A percentile compares a stretch with the other conserved stretches of the same genome.
Evolutionary conservation across 2,888 invertebrate genomes (phyloP).

Genomic region (Phengaris arion): DNA sequence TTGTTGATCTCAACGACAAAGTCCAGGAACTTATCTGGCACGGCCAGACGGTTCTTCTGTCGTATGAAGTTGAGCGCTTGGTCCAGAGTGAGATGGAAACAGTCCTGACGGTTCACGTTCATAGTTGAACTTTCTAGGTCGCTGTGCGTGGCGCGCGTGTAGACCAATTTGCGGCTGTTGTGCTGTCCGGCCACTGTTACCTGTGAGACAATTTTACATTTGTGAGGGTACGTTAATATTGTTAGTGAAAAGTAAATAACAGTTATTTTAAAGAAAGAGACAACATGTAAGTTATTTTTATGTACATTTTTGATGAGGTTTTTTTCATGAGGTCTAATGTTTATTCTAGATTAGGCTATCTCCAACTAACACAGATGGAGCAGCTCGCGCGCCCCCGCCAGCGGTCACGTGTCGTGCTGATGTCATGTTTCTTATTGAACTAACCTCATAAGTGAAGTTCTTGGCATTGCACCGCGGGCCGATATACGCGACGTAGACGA

Average conservation of each 20-base stretch:
- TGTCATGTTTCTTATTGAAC: not conserved
- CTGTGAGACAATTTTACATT: slow-evolving; percentile 40
- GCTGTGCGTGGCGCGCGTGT: slow-evolving; percentile 63
- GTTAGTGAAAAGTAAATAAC: too few species aligned
- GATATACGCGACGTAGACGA: slow-evolving; percentile 64
- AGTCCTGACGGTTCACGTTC: slow-evolving; percentile 62
- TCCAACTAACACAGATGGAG: too few species aligned
- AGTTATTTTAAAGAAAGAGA: too few species aligned
- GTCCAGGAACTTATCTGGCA: slow-evolving; percentile 56
- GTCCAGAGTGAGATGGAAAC: slow-evolving; percentile 66
- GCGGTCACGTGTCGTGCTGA: too few species aligned
- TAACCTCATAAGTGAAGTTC: slow-evolving; percentile 60
- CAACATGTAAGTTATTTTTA: too few species aligned
- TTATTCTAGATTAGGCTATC: too few species aligned
- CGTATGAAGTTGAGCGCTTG: slow-evolving; percentile 66
- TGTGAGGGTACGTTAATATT: not conserved
- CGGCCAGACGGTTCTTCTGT: slow-evolving; percentile 56
- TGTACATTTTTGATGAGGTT: too few species aligned
- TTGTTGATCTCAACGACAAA: slow-evolving; percentile 44
- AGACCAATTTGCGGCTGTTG: slow-evolving; percentile 55
- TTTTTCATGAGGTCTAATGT: too few species aligned
- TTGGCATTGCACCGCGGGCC: slow-evolving; percentile 65
- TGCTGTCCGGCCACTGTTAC: slow-evolving; percentile 59
- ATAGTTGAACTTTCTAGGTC: slow-evolving; percentile 62
- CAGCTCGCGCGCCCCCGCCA: too few species aligned